A percentile compares a stretch with the other conserved stretches of the same genome.
Evolutionary conservation across 2,797 vertebrate genomes (phyloP).

Genomic region (Oreochromis mossambicus): DNA sequence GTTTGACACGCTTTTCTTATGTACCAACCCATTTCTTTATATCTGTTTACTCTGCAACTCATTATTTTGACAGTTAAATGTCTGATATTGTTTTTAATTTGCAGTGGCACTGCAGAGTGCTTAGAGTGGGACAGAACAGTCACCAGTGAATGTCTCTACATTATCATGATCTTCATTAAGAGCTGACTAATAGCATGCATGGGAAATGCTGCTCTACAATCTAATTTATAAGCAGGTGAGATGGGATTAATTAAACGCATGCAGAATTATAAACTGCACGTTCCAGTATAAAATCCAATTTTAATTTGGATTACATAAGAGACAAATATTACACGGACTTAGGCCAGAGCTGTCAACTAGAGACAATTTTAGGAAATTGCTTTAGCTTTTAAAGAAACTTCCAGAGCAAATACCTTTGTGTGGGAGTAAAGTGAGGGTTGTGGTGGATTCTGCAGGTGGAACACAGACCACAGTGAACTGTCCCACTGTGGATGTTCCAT

Average conservation of each 20-base stretch:
- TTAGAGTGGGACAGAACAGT: background rate
- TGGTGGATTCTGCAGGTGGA: background rate
- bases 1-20: background rate
- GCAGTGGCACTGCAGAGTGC: background rate
- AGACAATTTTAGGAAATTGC: background rate
- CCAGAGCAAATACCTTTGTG: background rate
- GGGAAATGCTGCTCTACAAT: slow-evolving; percentile 15
- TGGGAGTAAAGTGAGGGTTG: background rate
- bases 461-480: background rate
- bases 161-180: background rate
- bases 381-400: background rate
- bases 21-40: background rate
- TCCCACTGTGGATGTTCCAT: background rate
- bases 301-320: background rate
- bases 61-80: background rate
- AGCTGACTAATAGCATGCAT: background rate
- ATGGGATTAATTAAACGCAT: slow-evolving; percentile 10
- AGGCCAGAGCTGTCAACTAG: background rate
- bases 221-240: slow-evolving; percentile 13
- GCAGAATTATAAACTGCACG: background rate
- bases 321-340: background rate
- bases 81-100: background rate
- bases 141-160: background rate
- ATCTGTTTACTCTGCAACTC: background rate
- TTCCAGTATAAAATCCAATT: slow-evolving; percentile 1